Conservation (phyloP, 2,113 vertebrate species). For the Peromyscus maniculatus region DNA sequence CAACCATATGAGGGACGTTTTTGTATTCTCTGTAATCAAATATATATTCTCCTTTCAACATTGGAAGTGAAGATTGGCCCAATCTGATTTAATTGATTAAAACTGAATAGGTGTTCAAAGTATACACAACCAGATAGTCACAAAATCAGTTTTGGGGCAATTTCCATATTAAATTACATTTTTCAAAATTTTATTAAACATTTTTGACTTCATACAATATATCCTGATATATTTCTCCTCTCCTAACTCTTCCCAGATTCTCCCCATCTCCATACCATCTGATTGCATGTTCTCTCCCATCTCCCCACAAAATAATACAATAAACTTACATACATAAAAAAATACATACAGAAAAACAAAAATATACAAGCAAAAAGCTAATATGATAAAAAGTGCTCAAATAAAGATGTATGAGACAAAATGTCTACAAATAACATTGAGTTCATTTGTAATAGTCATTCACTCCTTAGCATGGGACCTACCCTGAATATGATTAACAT, state of each 20-base stretch:
- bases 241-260: background rate
- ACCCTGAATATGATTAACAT: background rate
- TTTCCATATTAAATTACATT: background rate
- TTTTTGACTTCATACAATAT: background rate
- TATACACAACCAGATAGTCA: background rate
- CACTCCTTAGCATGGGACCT: no score
- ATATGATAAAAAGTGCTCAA: background rate
- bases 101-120: background rate
- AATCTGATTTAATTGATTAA: background rate
- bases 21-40: background rate
- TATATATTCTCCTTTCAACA: background rate
- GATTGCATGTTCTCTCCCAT: accelerated
- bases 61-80: background rate
- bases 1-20: background rate
- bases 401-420: background rate
- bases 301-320: background rate
- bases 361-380: background rate
- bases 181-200: background rate
- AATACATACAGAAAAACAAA: background rate
- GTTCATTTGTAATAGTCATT: background rate
- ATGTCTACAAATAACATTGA: background rate
- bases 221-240: background rate
- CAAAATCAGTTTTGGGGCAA: background rate
- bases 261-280: background rate
- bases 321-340: background rate